phyloP scores from a whole-genome alignment of 1,140 invertebrate species.

The Oncopodura yosiiana region DNA sequence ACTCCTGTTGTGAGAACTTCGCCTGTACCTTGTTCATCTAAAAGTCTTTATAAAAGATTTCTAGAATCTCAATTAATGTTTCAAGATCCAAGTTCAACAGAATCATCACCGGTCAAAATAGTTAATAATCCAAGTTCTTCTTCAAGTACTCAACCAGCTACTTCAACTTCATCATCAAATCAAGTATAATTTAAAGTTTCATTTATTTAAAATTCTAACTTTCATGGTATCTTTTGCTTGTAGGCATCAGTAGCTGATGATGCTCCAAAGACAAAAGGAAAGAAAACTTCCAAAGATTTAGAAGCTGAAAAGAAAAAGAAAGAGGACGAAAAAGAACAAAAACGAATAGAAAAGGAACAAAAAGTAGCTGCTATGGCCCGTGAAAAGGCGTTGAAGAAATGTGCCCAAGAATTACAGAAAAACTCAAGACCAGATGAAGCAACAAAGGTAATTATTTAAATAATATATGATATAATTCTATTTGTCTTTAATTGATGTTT shows the following conservation, averaged over 20 bases:
- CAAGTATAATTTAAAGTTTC: too few relatives aligned
- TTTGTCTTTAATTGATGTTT: neutral
- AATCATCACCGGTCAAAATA: neutral
- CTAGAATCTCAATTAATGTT: too few relatives aligned
- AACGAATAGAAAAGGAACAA: neutral
- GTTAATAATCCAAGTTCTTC: neutral
- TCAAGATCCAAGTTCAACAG: too few relatives aligned
- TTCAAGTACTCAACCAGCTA: too few relatives aligned
- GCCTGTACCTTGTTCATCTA: slow-evolving; percentile 55
- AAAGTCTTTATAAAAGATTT: too few relatives aligned
- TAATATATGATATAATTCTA: neutral
- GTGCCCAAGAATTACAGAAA: slow-evolving; percentile 9
- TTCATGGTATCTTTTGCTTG: neutral
- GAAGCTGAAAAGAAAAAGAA: slow-evolving; percentile 8
- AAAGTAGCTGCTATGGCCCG: slow-evolving; percentile 8
- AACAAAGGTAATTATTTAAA: slow-evolving; percentile 27
- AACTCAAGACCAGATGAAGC: slow-evolving; percentile 27
- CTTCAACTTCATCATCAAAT: too few relatives aligned
- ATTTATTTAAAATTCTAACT: too few relatives aligned
- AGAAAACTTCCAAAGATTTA: neutral
- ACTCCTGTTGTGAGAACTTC: too few relatives aligned
- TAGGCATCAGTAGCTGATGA: neutral
- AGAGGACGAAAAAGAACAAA: slow-evolving; percentile 7
- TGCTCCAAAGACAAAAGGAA: neutral
- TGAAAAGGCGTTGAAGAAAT: slow-evolving; percentile 23